phyloP scores from a whole-genome alignment of 1,140 invertebrate species.

The Helicorthomorpha holstii region DNA sequence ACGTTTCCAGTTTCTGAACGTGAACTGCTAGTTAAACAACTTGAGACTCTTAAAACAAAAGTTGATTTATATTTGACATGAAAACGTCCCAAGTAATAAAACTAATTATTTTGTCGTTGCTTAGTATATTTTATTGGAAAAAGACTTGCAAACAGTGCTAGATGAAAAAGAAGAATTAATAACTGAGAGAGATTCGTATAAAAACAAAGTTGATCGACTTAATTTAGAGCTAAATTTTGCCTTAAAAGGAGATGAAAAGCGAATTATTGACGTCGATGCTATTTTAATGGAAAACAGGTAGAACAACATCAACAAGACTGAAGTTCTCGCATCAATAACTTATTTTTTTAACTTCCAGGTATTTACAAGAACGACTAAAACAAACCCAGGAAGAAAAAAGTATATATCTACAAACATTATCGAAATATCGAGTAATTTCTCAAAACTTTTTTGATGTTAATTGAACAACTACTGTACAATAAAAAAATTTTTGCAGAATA shows the following conservation, averaged over 20 bases:
- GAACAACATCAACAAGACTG: not conserved
- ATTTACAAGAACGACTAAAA: constrained; percentile 59
- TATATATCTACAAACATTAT: constrained; percentile 29
- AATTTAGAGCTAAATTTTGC: constrained; percentile 63
- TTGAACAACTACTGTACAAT: not conserved
- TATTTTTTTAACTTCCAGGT: constrained; percentile 22
- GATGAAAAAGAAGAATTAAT: constrained; percentile 75
- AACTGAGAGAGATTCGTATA: constrained; percentile 63
- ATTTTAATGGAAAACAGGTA: constrained; percentile 59
- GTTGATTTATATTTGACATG: constrained; percentile 21
- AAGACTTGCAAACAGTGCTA: constrained; percentile 52
- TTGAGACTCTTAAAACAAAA: constrained; percentile 46
- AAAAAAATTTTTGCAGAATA: constrained; percentile 16
- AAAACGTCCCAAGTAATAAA: constrained; percentile 1
- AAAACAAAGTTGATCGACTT: constrained; percentile 61
- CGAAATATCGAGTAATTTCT: constrained; percentile 27
- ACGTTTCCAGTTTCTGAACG: constrained; percentile 32
- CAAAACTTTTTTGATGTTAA: not conserved
- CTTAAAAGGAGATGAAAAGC: constrained; percentile 35
- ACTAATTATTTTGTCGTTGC: constrained; percentile 11
- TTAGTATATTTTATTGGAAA: constrained; percentile 43
- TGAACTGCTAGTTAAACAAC: constrained; percentile 46
- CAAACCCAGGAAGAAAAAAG: constrained; percentile 63
- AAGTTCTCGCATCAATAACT: not conserved
- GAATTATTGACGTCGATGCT: constrained; percentile 59